Percentiles rank a stretch among this genome's conserved stretches.
phyloP scores from a whole-genome alignment of 35 echinoderm and acorn worm genomes.

The Anneissia japonica region DNA sequence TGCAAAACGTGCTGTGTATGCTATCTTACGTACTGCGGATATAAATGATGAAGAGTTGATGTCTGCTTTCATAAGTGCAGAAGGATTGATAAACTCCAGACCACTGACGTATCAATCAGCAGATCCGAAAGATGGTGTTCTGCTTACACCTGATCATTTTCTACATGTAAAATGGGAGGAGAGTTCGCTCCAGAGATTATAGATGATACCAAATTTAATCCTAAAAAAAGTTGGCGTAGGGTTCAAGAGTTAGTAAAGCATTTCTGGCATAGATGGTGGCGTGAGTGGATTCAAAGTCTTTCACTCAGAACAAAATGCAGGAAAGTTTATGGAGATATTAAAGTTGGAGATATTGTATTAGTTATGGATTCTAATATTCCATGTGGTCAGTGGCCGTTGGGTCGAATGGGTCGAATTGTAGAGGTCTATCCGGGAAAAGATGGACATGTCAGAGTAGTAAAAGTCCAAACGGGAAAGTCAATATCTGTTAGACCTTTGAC shows the following conservation, averaged over 20 bases:
- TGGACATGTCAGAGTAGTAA: no score
- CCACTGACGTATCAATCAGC: conserved; percentile 30
- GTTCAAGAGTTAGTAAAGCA: conserved; percentile 31
- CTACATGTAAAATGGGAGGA: neutral
- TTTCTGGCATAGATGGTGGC: conserved; percentile 21
- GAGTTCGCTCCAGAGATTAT: no score
- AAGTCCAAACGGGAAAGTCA: no score
- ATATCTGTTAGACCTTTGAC: no score
- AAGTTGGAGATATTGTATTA: no score
- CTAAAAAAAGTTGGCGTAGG: conserved; percentile 4
- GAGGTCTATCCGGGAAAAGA: no score
- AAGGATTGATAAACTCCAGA: conserved; percentile 27
- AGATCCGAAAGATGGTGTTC: conserved; percentile 11
- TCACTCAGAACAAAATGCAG: conserved; percentile 12
- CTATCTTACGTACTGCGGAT: conserved; percentile 8
- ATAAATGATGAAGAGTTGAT: conserved; percentile 29
- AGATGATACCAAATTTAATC: neutral
- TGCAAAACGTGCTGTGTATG: conserved; percentile 14
- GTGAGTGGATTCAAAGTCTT: conserved; percentile 18
- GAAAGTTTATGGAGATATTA: no score
- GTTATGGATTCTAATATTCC: no score
- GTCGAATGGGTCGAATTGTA: no score
- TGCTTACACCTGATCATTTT: conserved; percentile 25
- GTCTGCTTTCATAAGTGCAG: conserved; percentile 5
- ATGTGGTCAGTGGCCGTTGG: no score